These are phyloP conservation scores for Diplosoma virens DNA, from an alignment of 23 tunicate species.

Conservation along the genomic window DNA sequence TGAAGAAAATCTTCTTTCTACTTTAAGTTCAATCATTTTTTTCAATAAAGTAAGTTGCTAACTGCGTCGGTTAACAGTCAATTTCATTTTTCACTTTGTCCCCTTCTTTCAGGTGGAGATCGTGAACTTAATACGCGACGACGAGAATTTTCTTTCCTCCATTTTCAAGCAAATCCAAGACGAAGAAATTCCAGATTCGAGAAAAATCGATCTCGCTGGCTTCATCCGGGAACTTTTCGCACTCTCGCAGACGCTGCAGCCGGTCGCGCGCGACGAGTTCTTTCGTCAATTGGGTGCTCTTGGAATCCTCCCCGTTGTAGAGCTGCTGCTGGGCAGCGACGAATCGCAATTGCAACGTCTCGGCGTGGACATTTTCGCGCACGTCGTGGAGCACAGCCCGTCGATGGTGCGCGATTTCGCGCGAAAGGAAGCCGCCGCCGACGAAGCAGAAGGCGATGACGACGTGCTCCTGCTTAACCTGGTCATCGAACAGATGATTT, in stretches of 20 bases:
- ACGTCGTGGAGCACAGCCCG: slow-evolving; percentile 90
- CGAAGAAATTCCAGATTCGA: slow-evolving; percentile 39
- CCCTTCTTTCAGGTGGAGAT: slow-evolving; percentile 63
- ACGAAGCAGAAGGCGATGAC: slow-evolving; percentile 52
- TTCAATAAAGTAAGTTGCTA: slow-evolving; percentile 77
- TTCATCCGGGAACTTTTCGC: slow-evolving; percentile 81
- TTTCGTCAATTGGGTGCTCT: slow-evolving; percentile 50
- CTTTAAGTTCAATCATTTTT: slow-evolving; percentile 73
- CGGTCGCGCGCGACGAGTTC: slow-evolving; percentile 67
- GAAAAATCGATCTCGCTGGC: slow-evolving; percentile 72
- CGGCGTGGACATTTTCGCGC: slow-evolving; percentile 77
- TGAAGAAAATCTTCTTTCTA: slow-evolving; percentile 91
- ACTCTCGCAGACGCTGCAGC: slow-evolving; percentile 80
- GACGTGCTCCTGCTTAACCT: slow-evolving; percentile 66
- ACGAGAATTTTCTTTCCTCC: slow-evolving; percentile 44
- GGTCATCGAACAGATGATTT: slow-evolving; percentile 92
- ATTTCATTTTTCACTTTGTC: neutral
- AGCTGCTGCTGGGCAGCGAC: slow-evolving; percentile 58
- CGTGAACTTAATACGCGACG: slow-evolving; percentile 70
- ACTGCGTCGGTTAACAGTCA: too few relatives aligned
- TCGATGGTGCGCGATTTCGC: slow-evolving; percentile 95
- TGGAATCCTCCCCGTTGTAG: slow-evolving; percentile 73
- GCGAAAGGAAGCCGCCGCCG: slow-evolving; percentile 49
- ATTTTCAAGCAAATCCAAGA: slow-evolving; percentile 70
- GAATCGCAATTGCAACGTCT: slow-evolving; percentile 56